Base-by-base conservation (phyloP, 2,888 invertebrate genomes). In the Drymonia ruficornis region DNA sequence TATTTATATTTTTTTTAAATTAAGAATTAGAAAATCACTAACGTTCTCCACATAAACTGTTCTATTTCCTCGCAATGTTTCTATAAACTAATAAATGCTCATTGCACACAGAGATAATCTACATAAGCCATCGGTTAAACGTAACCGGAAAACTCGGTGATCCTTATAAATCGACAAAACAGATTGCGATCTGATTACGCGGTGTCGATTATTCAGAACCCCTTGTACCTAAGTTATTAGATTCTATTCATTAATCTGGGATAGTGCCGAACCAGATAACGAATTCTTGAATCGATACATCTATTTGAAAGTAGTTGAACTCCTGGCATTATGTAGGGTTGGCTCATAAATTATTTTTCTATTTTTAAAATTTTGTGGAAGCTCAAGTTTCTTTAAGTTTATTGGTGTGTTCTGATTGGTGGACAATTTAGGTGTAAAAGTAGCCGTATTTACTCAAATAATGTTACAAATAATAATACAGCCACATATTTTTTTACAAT, bases 161-260 rank as follows among this genome's bases (percentile, higher is more conserved):
- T 89, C 87, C 84, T 83, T 86, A 87, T 89, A 90, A 91, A 90
- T 91, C 87, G 78, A 83, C 77, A 64, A 76, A 79, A 80, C 76
- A 80, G 89, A 91, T 91, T 83, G 78, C 81, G 76, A 91, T 91
- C 91, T 83, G 85, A 90, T 89, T 83, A 86, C 83, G 79, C 80
- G 76, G 89, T 87, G 90, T 89, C 91, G 90, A 91, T 91, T 91
- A 91, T 90, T 86, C 85, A 83, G 87, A 89, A 86, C 81, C 81
- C 80, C 79, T 71, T 83, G 87, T 89, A n/a, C n/a, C n/a, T n/a
- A 88, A 90, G 83, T 90, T 91, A 89, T 88, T 83, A 85, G 84
- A 81, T 81, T 86, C 87, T 83, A 89, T 91, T 91, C 90, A 89
- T 89, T 91, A 84, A 86, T 87, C 84, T 81, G 79, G 45, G 75